Base-by-base conservation (phyloP, 2,888 invertebrate species). In the Myopa tessellatipennis region DNA sequence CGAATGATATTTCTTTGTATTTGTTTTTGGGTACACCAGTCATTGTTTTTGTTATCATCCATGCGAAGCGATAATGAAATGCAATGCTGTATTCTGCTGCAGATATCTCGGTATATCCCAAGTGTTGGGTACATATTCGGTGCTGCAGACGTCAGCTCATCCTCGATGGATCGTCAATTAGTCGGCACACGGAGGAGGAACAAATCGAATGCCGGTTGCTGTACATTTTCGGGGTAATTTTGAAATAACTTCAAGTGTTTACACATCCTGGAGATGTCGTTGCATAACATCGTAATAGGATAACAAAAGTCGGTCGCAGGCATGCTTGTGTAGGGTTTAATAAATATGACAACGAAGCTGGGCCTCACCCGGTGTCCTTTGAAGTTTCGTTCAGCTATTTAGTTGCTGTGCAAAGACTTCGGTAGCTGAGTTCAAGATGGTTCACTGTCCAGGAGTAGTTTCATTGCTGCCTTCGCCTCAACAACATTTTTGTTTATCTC, bases 161-260 rank as follows among this genome's bases (percentile, higher is more conserved):
- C 26, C 61, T 63, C 61, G 26, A 63, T 63, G 12, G 34, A 26
- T 63, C 34, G 26, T 63, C 61, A 63, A 63, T 63, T 63, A 34
- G 61, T 34, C 26, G 60, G 7, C 12, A 26, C 26, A 1, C 26
- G 26, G 26, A 26, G 26, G 26, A 26, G 16, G 16, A 60, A 60
- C 60, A 60, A 60, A 60, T 60, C 34, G 61, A 10, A 5, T 26
- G 0, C 34, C 58, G 58, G 58, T 12, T 58, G 58, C 58, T 16
- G 18, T 16, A 12, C 2, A 5, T 58, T 58, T 6, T 12, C n/a
- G 58, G 58, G 18, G 18, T 58, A 16, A n/a, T 58, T 12, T 58
- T 58, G 26, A 18, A 58, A 16, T 58, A 6, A n/a, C n/a, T 58
- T 58, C 16, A 58, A 58, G 58, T 58, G 58, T 58, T 58, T 18